These are phyloP conservation scores for Enteromius trimaculatus DNA, from an alignment of 2,797 vertebrate species.

Conservation along the genomic window DNA sequence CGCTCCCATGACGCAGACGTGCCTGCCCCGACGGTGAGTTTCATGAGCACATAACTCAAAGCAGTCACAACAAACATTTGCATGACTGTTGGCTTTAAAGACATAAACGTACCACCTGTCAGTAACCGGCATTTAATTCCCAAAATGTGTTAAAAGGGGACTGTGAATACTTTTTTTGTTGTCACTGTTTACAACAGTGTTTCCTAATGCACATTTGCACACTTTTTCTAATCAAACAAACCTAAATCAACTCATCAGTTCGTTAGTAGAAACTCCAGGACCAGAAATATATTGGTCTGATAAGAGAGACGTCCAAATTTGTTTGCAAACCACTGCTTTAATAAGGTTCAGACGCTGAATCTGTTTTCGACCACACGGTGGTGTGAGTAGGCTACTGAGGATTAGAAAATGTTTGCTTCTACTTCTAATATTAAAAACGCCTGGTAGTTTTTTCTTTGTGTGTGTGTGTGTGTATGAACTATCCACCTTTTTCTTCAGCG, in stretches of 20 bases:
- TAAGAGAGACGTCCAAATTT: no score
- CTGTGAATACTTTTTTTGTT: not conserved
- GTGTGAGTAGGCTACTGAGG: not conserved
- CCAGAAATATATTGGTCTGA: no score
- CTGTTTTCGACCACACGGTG: constrained; percentile 18
- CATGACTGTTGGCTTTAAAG: no score
- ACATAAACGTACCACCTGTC: not conserved
- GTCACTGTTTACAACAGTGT: not conserved
- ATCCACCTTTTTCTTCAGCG: not conserved
- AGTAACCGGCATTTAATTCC: not conserved
- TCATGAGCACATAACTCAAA: not conserved
- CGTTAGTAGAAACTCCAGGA: no score
- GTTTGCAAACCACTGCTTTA: no score
- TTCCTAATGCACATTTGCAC: no score
- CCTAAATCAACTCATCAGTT: no score
- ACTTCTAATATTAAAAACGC: not conserved
- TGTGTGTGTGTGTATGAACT: not conserved
- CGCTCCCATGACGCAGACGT: constrained; percentile 4
- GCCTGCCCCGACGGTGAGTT: not conserved
- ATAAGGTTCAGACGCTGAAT: not conserved
- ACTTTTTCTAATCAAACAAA: no score
- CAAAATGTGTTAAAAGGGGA: not conserved
- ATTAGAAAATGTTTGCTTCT: not conserved
- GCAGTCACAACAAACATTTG: not conserved
- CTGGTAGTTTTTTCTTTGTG: no score